Conservation (phyloP, 2,888 invertebrate species). For the Lepidochitona cinerea region DNA sequence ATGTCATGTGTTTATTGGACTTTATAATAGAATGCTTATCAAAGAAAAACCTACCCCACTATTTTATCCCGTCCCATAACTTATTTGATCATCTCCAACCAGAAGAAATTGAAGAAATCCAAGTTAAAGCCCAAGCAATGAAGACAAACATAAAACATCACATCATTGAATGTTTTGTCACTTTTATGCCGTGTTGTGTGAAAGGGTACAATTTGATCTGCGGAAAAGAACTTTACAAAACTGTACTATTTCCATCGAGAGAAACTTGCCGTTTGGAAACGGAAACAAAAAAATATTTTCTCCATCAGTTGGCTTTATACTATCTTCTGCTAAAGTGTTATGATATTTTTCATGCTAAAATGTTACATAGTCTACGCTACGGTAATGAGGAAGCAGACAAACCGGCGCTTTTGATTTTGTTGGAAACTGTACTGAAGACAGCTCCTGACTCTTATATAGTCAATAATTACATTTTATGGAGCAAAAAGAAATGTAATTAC, state of each 20-base stretch:
- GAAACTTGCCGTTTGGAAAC: too few relatives aligned
- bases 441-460: too few relatives aligned
- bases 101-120: constrained; percentile 12
- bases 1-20: constrained; percentile 40
- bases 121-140: background rate
- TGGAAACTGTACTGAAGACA: too few relatives aligned
- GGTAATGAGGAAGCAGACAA: too few relatives aligned
- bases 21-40: constrained; percentile 36
- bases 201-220: background rate
- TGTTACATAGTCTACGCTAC: too few relatives aligned
- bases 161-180: background rate
- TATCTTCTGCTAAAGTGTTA: background rate
- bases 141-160: background rate
- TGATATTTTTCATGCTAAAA: too few relatives aligned
- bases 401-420: too few relatives aligned
- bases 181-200: background rate
- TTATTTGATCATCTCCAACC: constrained; percentile 36
- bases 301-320: background rate
- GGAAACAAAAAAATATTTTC: background rate
- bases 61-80: constrained; percentile 47
- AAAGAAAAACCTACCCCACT: constrained; percentile 40
- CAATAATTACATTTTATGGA: too few relatives aligned
- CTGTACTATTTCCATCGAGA: too few relatives aligned
- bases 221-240: background rate
- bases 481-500: too few relatives aligned